A percentile compares a stretch with the other conserved stretches of the same genome.
Conservation (phyloP, 2,888 invertebrate genomes). For the Tachina grossa region DNA sequence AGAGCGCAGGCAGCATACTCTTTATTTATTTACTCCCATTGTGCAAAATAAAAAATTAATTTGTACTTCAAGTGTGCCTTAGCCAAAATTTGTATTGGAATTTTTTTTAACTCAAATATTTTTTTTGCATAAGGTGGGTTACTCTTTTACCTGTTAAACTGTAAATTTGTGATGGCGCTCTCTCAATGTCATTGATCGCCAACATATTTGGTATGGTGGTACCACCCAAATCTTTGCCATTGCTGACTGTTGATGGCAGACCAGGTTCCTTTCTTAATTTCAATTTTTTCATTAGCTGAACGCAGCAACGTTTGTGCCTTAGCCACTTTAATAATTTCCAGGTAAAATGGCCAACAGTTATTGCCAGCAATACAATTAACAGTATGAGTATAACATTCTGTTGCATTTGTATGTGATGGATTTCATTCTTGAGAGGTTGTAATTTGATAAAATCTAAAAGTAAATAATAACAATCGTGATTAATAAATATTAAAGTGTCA, state of each 20-base stretch:
- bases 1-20: constrained; percentile 21
- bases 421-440: constrained; percentile 76
- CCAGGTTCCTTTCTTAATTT: constrained; percentile 73
- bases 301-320: constrained; percentile 74
- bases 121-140: too few relatives aligned
- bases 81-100: too few relatives aligned
- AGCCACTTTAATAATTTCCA: constrained; percentile 77
- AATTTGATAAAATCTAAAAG: constrained; percentile 75
- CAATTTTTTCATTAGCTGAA: constrained; percentile 74
- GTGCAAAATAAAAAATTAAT: too few relatives aligned
- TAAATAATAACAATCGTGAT: constrained; percentile 37
- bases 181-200: constrained; percentile 79
- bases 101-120: too few relatives aligned
- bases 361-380: constrained; percentile 75
- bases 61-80: too few relatives aligned
- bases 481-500: constrained; percentile 38
- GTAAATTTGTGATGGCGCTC: constrained; percentile 79
- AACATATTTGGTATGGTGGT: constrained; percentile 80
- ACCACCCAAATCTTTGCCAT: constrained; percentile 77
- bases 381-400: constrained; percentile 77
- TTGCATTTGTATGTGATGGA: constrained; percentile 77
- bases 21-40: neutral
- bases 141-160: constrained; percentile 79
- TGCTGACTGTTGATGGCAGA: constrained; percentile 60
- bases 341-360: constrained; percentile 76